Conservation (phyloP, 2,797 vertebrate species). For the Phataginus tricuspis region DNA sequence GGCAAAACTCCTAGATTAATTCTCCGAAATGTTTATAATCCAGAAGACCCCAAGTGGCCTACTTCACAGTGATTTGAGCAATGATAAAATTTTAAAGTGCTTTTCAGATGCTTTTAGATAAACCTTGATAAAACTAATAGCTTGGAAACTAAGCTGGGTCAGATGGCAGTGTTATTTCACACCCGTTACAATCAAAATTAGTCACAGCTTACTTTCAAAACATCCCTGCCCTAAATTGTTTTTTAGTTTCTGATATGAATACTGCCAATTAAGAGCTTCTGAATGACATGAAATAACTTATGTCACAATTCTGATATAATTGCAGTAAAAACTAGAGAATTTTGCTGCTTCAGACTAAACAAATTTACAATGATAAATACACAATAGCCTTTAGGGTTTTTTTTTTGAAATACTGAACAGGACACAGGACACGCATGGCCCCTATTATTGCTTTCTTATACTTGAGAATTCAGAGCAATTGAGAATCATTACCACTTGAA, state of each 20-base stretch:
- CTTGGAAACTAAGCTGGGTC: background rate
- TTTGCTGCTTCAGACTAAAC: background rate
- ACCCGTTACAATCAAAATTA: background rate
- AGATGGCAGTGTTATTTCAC: background rate
- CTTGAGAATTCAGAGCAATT: background rate
- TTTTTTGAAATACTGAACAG: background rate
- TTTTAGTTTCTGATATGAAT: background rate
- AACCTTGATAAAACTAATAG: background rate
- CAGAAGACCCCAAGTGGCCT: background rate
- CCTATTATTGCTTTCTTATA: background rate
- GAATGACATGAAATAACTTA: constrained; percentile 1
- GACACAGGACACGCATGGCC: background rate
- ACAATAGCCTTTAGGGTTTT: background rate
- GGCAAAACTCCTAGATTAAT: constrained; percentile 19
- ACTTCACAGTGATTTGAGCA: background rate
- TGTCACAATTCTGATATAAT: background rate
- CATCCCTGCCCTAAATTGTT: background rate
- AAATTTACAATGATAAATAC: background rate
- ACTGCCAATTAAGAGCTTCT: background rate
- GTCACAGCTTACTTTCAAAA: background rate
- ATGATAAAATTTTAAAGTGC: background rate
- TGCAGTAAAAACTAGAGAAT: background rate
- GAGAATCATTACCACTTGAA: background rate
- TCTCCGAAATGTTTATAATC: background rate
- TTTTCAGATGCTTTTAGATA: constrained; percentile 36